Percentiles rank a stretch among this genome's conserved stretches.
Conservation (phyloP, 1,140 invertebrate species). For the Drosophila santomea region DNA sequence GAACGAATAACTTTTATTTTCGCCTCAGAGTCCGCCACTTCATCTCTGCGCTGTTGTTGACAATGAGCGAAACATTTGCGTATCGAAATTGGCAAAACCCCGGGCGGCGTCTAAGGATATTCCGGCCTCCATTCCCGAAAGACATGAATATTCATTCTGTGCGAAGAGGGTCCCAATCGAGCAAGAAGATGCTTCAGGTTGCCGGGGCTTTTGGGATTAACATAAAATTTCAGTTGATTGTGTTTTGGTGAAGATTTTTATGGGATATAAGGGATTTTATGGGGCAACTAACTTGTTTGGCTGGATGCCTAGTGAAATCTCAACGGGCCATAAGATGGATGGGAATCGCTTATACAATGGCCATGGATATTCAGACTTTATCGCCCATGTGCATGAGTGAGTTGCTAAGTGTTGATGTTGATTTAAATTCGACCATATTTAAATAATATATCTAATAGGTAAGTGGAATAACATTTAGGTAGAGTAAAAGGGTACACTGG, state of each 20-base stretch:
- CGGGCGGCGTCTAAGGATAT: slow-evolving; percentile 5
- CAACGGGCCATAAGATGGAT: slow-evolving; percentile 47
- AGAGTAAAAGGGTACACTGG: no score
- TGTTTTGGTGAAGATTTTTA: slow-evolving; percentile 57
- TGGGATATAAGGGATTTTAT: slow-evolving; percentile 46
- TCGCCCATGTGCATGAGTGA: slow-evolving; percentile 4
- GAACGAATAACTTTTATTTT: slow-evolving; percentile 48
- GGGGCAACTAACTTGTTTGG: slow-evolving; percentile 36
- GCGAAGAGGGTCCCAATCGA: slow-evolving; percentile 13
- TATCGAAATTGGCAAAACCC: slow-evolving; percentile 56
- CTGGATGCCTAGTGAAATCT: slow-evolving; percentile 37
- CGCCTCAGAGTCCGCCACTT: slow-evolving; percentile 3
- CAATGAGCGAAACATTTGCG: slow-evolving; percentile 58
- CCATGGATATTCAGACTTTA: neutral
- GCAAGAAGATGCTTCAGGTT: slow-evolving; percentile 45
- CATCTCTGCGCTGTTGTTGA: slow-evolving; percentile 31
- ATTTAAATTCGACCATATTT: neutral
- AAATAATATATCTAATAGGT: neutral
- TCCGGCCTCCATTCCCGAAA: slow-evolving; percentile 17
- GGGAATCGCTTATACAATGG: slow-evolving; percentile 33
- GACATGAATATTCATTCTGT: slow-evolving; percentile 70
- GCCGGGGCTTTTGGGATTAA: slow-evolving; percentile 53
- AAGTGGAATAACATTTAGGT: no score
- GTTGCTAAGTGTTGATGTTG: neutral
- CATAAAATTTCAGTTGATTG: slow-evolving; percentile 67